Conservation (phyloP, 2,797 vertebrate species). For the Threskiornis aethiopicus region DNA sequence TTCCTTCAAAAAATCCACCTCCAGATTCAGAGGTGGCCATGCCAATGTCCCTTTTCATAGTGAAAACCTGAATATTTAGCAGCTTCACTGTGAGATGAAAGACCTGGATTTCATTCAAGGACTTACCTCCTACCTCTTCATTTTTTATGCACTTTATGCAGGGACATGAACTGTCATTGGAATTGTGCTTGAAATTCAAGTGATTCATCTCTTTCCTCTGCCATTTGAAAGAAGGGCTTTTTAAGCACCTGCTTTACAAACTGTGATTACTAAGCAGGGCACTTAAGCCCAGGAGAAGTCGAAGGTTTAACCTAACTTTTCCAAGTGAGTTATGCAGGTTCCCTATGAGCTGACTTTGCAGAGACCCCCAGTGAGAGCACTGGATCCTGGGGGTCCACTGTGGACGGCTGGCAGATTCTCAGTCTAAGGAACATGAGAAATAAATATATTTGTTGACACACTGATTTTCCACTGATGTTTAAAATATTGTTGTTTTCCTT, state of each 20-base stretch:
- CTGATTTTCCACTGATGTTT: neutral
- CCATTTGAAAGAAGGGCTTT: neutral
- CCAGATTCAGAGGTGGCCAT: neutral
- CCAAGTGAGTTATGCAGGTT: neutral
- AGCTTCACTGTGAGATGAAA: neutral
- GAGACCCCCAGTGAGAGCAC: neutral
- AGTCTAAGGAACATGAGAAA: neutral
- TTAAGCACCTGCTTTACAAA: neutral
- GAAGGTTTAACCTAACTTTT: neutral
- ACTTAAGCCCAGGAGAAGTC: neutral
- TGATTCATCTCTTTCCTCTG: neutral
- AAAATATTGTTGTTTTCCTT: neutral
- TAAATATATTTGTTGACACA: neutral
- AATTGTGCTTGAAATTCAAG: neutral
- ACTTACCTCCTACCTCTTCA: neutral
- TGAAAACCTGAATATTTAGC: neutral
- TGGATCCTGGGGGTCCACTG: neutral
- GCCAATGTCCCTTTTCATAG: neutral
- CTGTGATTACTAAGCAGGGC: neutral
- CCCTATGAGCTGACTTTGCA: neutral
- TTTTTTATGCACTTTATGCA: constrained; percentile 15
- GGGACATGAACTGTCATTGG: neutral
- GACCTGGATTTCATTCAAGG: neutral
- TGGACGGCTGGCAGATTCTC: neutral
- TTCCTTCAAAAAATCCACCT: neutral